These are phyloP conservation scores for Amphiprion ocellaris DNA, from an alignment of 2,113 vertebrate species.

Conservation along the genomic window DNA sequence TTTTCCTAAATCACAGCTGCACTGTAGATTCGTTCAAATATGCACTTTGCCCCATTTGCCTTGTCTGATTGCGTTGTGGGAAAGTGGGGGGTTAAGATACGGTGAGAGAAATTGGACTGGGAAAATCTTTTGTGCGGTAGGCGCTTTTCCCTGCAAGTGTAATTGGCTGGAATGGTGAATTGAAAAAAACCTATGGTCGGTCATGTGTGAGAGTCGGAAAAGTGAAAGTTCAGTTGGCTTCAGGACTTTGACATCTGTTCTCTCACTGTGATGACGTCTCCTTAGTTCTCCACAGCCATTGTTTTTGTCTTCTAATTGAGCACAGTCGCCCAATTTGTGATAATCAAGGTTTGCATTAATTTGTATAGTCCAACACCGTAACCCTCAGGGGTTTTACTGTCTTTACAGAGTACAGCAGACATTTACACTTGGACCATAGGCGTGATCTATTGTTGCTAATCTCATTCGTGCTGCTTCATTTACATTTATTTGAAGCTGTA, in stretches of 20 bases:
- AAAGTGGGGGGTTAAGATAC: conserved; percentile 26
- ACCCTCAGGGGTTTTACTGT: conserved; percentile 6
- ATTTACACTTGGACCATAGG: neutral
- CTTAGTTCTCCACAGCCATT: conserved; percentile 49
- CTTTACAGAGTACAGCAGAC: neutral
- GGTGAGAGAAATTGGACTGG: conserved; percentile 46
- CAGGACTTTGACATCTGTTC: conserved; percentile 33
- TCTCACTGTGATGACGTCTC: conserved; percentile 40
- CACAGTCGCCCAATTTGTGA: conserved; percentile 32
- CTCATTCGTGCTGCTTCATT: neutral
- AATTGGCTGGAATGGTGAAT: conserved; percentile 67
- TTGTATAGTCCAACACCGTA: neutral
- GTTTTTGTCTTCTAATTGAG: conserved; percentile 48
- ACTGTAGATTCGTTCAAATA: conserved; percentile 61
- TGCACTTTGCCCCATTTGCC: conserved; percentile 45
- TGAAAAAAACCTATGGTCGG: conserved; percentile 20
- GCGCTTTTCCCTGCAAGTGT: conserved; percentile 39
- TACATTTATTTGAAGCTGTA: conserved; percentile 9
- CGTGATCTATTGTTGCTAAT: conserved; percentile 25
- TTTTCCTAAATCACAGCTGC: conserved; percentile 27
- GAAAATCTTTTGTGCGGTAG: conserved; percentile 59
- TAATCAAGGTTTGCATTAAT: conserved; percentile 7
- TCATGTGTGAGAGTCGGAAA: conserved; percentile 41
- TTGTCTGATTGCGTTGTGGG: conserved; percentile 54
- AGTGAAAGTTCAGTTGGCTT: conserved; percentile 55